These are phyloP conservation scores for Synodontis membranacea DNA, from an alignment of 2,113 vertebrate species.

Conservation along the genomic window DNA sequence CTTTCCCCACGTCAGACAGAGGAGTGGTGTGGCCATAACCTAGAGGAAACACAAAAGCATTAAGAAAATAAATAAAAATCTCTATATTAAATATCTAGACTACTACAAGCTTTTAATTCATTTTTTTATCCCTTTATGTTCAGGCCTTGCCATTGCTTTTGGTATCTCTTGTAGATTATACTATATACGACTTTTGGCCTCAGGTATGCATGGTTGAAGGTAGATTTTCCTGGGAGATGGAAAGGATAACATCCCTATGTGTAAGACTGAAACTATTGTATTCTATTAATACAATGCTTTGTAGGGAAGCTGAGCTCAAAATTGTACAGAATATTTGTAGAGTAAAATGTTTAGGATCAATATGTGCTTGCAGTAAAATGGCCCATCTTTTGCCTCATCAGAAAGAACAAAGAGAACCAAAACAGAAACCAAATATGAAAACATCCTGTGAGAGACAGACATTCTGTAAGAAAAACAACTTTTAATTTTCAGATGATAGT, in stretches of 20 bases:
- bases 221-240: background rate
- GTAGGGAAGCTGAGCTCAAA: background rate
- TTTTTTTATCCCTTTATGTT: background rate
- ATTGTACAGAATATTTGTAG: background rate
- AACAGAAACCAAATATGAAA: background rate
- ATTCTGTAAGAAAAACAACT: background rate
- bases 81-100: background rate
- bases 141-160: background rate
- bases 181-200: background rate
- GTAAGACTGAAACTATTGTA: no score
- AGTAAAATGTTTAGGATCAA: background rate
- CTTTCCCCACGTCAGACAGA: slow-evolving; percentile 81
- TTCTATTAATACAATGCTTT: background rate
- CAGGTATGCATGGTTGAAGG: background rate
- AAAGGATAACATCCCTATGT: background rate
- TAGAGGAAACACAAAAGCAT: slow-evolving; percentile 52
- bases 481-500: background rate
- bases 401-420: background rate
- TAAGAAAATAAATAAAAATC: no score
- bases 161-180: background rate
- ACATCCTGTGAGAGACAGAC: background rate
- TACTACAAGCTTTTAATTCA: background rate
- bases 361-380: background rate
- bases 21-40: slow-evolving; percentile 88
- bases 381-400: background rate